Evolutionary conservation across 2,888 invertebrate genomes (phyloP).

Genomic region (Zaprionus bogoriensis): DNA sequence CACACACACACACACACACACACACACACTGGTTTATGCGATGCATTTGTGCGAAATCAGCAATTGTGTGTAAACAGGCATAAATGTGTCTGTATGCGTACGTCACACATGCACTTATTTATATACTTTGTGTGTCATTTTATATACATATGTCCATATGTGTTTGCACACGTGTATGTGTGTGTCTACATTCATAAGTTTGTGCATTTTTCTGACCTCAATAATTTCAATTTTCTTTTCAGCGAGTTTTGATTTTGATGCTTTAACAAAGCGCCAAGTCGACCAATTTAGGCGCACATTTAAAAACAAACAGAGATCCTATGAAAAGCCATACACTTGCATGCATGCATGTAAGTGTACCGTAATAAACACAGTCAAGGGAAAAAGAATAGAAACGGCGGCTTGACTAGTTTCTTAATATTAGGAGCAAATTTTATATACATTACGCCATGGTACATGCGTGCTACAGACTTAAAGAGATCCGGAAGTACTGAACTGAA

Average conservation of each 20-base stretch:
- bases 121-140: not conserved
- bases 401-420: no score
- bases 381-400: no score
- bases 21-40: not conserved
- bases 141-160: not conserved
- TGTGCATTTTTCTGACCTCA: conserved; percentile 33
- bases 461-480: no score
- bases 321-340: not conserved
- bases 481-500: no score
- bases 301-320: conserved; percentile 31
- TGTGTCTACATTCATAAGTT: not conserved
- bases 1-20: not conserved
- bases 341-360: not conserved
- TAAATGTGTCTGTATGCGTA: not conserved
- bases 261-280: conserved; percentile 42
- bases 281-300: conserved; percentile 39
- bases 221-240: conserved; percentile 32
- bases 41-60: not conserved
- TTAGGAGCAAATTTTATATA: no score
- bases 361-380: no score
- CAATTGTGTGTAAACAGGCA: not conserved
- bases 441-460: no score
- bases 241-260: conserved; percentile 24
- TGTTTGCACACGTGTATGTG: not conserved
- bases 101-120: not conserved